phyloP scores from a whole-genome alignment of 2,797 vertebrate species.

The Zonotrichia albicollis region DNA sequence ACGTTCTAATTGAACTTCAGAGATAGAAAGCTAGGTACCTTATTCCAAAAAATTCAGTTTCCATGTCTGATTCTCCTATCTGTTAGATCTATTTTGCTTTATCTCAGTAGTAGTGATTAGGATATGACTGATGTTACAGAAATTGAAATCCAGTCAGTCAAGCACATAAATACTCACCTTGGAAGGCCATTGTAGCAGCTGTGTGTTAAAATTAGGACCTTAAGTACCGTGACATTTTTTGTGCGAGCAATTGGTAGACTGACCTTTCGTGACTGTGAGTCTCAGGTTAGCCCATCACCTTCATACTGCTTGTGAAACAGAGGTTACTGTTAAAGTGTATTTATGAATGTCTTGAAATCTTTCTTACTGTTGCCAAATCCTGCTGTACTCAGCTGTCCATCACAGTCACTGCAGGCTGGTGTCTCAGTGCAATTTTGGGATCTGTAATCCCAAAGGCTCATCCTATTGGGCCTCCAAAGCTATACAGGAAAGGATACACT shows the following conservation, averaged over 20 bases:
- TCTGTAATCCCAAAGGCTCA: background rate
- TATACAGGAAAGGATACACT: background rate
- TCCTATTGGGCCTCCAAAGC: background rate
- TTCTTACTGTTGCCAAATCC: background rate
- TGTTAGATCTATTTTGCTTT: background rate
- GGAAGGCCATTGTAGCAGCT: background rate
- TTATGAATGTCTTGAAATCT: background rate
- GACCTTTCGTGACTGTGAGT: slow-evolving; percentile 27
- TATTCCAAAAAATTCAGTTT: background rate
- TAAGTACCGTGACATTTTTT: background rate
- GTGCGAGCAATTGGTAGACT: background rate
- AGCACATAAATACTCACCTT: background rate
- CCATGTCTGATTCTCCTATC: background rate
- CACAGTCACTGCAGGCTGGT: background rate
- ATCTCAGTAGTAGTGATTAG: background rate
- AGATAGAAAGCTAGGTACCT: background rate
- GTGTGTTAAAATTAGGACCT: background rate
- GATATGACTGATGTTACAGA: background rate
- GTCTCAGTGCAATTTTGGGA: background rate
- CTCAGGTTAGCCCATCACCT: background rate
- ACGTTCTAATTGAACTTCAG: background rate
- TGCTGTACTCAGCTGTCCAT: background rate
- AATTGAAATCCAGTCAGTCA: background rate
- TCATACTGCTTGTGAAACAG: background rate
- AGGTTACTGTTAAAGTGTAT: background rate